phyloP scores from a whole-genome alignment of 2,888 invertebrate genomes.

The Helicoverpa assulta region DNA sequence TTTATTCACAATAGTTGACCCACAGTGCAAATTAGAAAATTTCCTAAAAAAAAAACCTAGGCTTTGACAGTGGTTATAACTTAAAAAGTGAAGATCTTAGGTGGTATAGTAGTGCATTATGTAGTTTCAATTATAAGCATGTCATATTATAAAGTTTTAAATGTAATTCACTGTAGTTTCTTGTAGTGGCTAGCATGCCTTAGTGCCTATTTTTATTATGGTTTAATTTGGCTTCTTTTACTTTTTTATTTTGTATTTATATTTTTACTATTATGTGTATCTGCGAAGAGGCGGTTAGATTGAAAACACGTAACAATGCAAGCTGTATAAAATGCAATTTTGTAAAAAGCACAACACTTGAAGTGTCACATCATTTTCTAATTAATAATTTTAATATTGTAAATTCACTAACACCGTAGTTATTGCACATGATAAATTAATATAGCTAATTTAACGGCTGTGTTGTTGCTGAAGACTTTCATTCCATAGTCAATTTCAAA shows the following conservation, averaged over 20 bases:
- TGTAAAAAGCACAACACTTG: constrained; percentile 17
- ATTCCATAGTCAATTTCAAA: neutral
- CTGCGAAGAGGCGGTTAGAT: constrained; percentile 69
- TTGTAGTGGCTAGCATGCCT: constrained; percentile 67
- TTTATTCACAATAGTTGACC: too few relatives aligned
- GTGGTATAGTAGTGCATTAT: too few relatives aligned
- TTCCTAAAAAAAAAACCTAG: too few relatives aligned
- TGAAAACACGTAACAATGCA: constrained; percentile 46
- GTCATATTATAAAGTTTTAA: constrained; percentile 25
- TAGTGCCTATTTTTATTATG: constrained; percentile 52
- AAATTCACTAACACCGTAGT: constrained; percentile 11
- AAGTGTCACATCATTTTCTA: neutral
- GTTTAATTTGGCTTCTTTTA: constrained; percentile 56
- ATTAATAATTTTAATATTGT: neutral
- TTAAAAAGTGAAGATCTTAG: too few relatives aligned
- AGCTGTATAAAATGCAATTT: neutral
- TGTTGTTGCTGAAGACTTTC: constrained; percentile 9
- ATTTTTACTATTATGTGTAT: constrained; percentile 64
- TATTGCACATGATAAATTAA: constrained; percentile 10
- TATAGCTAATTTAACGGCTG: neutral
- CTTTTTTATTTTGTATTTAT: constrained; percentile 54
- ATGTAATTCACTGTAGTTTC: constrained; percentile 41
- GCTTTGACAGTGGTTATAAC: too few relatives aligned
- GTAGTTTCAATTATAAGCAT: constrained; percentile 21
- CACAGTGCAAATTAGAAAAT: too few relatives aligned